phyloP scores from a whole-genome alignment of 35 echinoderm and acorn worm genomes.

The Acanthaster planci region DNA sequence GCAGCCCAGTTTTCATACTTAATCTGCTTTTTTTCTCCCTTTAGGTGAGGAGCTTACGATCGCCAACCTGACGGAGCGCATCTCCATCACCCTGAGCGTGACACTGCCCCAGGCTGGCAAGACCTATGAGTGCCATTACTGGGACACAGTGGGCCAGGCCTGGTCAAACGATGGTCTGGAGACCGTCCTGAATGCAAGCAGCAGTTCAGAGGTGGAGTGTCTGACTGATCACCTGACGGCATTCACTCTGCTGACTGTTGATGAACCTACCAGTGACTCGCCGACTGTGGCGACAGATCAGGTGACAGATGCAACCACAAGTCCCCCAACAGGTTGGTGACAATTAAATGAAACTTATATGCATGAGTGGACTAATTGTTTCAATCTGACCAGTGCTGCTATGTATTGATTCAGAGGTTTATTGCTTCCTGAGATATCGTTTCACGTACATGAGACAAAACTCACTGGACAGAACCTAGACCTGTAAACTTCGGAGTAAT shows the following conservation, averaged over 20 bases:
- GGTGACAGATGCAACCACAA: background rate
- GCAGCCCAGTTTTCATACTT: background rate
- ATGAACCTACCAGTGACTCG: slow-evolving; percentile 23
- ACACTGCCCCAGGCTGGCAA: slow-evolving; percentile 42
- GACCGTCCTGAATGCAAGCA: slow-evolving; percentile 5
- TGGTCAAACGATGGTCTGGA: slow-evolving; percentile 69
- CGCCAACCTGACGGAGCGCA: slow-evolving; percentile 43
- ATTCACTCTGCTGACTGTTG: slow-evolving; percentile 47
- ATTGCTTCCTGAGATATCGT: too few species aligned
- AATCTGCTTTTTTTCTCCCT: background rate
- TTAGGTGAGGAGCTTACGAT: slow-evolving; percentile 56
- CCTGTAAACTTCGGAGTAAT: too few species aligned
- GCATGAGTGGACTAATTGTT: too few species aligned
- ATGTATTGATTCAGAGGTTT: too few species aligned
- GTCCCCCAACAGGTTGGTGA: too few species aligned
- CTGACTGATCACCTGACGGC: slow-evolving; percentile 51
- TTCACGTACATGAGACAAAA: too few species aligned
- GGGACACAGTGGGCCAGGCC: slow-evolving; percentile 41
- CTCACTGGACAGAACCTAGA: too few species aligned
- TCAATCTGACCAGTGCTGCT: too few species aligned
- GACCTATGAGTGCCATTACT: slow-evolving; percentile 66
- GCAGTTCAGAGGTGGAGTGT: slow-evolving; percentile 33
- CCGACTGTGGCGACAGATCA: background rate
- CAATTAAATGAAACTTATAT: too few species aligned
- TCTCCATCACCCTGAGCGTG: slow-evolving; percentile 64